Conservation (phyloP, 1,140 invertebrate species). For the Eueides isabella region DNA sequence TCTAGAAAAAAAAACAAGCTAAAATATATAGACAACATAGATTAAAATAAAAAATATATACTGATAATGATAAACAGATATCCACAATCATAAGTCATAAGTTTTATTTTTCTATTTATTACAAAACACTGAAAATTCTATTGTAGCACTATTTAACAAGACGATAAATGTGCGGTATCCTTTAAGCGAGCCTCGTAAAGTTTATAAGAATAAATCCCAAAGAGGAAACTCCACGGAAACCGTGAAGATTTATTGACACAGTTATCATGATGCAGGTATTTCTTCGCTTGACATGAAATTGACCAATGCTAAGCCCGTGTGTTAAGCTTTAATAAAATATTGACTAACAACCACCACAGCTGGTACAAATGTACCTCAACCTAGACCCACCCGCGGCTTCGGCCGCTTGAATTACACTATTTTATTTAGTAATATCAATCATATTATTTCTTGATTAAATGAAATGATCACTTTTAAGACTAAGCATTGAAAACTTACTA, state of each 20-base stretch:
- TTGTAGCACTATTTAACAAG: not conserved
- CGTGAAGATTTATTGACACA: conserved; percentile 35
- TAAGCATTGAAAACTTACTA: no score
- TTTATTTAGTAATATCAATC: no score
- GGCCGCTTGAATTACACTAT: no score
- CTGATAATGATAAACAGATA: no score
- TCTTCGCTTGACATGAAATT: conserved; percentile 29
- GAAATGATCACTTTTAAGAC: no score
- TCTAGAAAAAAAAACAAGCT: no score
- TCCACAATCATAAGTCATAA: no score
- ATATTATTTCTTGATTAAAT: no score
- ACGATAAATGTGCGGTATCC: conserved; percentile 14
- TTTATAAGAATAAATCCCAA: conserved; percentile 23
- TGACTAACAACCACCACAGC: no score
- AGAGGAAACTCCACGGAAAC: conserved; percentile 31
- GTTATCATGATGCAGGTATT: conserved; percentile 35
- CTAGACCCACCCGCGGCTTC: no score
- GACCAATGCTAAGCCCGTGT: conserved; percentile 23
- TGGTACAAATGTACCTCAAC: not conserved
- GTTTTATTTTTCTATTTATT: not conserved
- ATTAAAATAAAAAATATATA: not conserved
- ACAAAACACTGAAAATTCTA: conserved; percentile 1
- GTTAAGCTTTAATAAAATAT: conserved; percentile 27
- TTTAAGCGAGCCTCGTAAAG: conserved; percentile 16
- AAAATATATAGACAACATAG: no score